These are phyloP conservation scores for Eidolon helvum DNA, from an alignment of 2,113 vertebrate genomes.

Conservation along the genomic window DNA sequence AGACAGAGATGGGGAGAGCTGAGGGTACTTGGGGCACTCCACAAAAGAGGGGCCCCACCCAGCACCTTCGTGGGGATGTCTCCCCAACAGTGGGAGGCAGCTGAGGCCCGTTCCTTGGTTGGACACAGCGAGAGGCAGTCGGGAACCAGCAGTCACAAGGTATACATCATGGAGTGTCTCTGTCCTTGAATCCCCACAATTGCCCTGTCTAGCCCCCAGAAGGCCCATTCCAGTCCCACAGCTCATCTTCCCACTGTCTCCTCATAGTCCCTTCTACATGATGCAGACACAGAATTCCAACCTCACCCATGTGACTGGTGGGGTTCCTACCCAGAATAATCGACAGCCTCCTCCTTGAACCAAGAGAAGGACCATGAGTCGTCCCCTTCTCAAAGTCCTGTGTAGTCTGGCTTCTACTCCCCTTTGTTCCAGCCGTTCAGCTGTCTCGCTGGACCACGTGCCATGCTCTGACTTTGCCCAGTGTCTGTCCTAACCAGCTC, in stretches of 20 bases:
- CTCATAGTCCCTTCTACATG: background rate
- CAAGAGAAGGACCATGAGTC: background rate
- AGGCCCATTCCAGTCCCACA: background rate
- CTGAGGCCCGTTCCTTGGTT: background rate
- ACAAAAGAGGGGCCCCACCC: constrained; percentile 58
- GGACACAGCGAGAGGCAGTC: background rate
- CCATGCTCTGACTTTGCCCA: background rate
- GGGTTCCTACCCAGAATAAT: background rate
- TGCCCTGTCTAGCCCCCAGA: background rate
- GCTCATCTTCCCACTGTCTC: background rate
- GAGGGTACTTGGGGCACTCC: background rate
- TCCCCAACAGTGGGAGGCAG: background rate
- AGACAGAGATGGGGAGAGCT: background rate
- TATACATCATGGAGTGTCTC: background rate
- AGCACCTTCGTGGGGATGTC: background rate
- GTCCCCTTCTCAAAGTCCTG: background rate
- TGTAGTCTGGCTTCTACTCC: background rate
- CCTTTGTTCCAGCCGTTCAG: background rate
- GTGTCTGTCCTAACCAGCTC: background rate
- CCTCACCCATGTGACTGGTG: background rate
- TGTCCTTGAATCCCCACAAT: background rate
- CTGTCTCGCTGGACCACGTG: background rate
- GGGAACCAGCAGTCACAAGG: background rate
- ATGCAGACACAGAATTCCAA: background rate
- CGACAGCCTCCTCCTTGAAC: background rate